Conservation (phyloP, 2,797 vertebrate genomes). For the Sylvilagus floridanus region DNA sequence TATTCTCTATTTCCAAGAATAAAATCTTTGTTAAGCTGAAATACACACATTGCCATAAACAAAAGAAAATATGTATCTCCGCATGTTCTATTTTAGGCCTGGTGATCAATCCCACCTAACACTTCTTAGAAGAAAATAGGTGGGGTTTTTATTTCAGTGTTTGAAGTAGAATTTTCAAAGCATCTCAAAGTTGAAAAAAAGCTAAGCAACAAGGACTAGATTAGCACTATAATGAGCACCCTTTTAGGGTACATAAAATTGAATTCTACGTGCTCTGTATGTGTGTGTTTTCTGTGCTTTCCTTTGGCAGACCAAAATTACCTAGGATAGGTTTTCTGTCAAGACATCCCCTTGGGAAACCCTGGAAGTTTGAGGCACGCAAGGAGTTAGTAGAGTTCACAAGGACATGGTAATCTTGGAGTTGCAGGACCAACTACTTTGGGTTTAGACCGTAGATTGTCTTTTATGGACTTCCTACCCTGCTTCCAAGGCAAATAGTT, state of each 20-base stretch:
- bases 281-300: neutral
- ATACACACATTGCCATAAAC: constrained; percentile 51
- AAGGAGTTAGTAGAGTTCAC: neutral
- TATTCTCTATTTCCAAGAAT: constrained; percentile 38
- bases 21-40: constrained; percentile 67
- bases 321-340: neutral
- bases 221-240: constrained; percentile 38
- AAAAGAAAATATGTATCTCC: constrained; percentile 54
- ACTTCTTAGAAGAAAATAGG: constrained; percentile 52
- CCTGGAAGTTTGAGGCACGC: neutral
- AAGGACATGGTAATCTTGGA: neutral
- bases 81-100: constrained; percentile 27
- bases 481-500: neutral
- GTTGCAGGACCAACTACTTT: neutral
- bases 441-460: neutral
- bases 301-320: constrained; percentile 5
- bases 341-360: neutral
- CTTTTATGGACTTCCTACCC: neutral
- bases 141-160: neutral
- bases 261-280: neutral
- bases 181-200: constrained; percentile 46
- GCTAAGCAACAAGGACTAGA: neutral
- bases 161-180: constrained; percentile 55
- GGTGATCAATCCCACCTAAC: constrained; percentile 24
- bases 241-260: constrained; percentile 33